Evolutionary conservation across 2,797 vertebrate genomes (phyloP).

Genomic region (Peromyscus aztecus): DNA sequence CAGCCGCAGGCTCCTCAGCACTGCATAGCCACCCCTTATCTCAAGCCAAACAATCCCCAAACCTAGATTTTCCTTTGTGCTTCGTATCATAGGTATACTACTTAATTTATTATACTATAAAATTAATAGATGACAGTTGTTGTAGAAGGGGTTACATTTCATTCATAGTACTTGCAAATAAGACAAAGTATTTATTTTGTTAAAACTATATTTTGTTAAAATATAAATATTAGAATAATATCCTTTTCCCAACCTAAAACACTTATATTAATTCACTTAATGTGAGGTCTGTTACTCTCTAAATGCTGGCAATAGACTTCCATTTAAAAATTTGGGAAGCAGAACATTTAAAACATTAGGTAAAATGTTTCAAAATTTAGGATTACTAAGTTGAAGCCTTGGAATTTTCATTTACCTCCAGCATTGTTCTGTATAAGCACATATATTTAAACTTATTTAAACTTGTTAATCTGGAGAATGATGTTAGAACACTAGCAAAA

Average conservation of each 20-base stretch:
- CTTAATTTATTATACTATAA: background rate
- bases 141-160: background rate
- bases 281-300: background rate
- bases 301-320: background rate
- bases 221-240: background rate
- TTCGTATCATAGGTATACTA: background rate
- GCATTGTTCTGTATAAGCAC: background rate
- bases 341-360: background rate
- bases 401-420: background rate
- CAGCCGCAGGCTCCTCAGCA: background rate
- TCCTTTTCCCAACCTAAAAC: background rate
- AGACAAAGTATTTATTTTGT: background rate
- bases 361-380: background rate
- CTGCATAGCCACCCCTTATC: background rate
- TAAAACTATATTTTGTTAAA: background rate
- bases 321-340: background rate
- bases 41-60: background rate
- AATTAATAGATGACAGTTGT: background rate
- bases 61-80: background rate
- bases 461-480: background rate
- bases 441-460: background rate
- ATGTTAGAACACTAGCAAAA: background rate
- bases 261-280: background rate
- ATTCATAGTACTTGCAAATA: background rate
- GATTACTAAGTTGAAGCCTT: background rate